phyloP scores from a whole-genome alignment of 2,888 invertebrate genomes.

The Cistogaster globosa region DNA sequence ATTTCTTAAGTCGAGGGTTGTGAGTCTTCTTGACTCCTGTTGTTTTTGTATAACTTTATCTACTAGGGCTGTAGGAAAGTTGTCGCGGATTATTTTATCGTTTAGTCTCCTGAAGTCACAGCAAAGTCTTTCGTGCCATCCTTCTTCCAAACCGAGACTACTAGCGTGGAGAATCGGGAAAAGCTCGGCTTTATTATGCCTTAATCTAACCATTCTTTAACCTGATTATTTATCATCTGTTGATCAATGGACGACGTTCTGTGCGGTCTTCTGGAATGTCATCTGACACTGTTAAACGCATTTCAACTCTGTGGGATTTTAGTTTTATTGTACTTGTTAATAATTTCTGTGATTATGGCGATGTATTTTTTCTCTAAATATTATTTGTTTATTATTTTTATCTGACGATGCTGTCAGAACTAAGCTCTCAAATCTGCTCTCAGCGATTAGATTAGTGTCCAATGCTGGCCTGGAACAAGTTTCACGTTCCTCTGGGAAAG shows the following conservation, averaged over 20 bases:
- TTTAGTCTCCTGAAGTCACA: too few relatives aligned
- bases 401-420: background rate
- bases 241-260: slow-evolving; percentile 2
- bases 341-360: background rate
- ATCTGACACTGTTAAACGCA: slow-evolving; percentile 7
- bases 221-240: background rate
- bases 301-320: background rate
- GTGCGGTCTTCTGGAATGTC: background rate
- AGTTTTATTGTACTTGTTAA: background rate
- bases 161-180: background rate
- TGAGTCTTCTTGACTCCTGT: background rate
- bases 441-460: slow-evolving; percentile 9
- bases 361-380: background rate
- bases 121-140: background rate
- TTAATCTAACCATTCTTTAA: background rate
- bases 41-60: background rate
- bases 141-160: background rate
- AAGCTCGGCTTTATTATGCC: background rate
- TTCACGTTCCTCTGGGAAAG: background rate
- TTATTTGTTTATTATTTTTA: background rate
- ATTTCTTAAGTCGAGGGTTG: background rate
- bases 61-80: too few relatives aligned
- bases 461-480: background rate
- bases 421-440: background rate
- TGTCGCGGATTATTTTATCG: too few relatives aligned